Base-by-base conservation (phyloP, 2,113 vertebrate genomes). In the Sebastes fasciatus region DNA sequence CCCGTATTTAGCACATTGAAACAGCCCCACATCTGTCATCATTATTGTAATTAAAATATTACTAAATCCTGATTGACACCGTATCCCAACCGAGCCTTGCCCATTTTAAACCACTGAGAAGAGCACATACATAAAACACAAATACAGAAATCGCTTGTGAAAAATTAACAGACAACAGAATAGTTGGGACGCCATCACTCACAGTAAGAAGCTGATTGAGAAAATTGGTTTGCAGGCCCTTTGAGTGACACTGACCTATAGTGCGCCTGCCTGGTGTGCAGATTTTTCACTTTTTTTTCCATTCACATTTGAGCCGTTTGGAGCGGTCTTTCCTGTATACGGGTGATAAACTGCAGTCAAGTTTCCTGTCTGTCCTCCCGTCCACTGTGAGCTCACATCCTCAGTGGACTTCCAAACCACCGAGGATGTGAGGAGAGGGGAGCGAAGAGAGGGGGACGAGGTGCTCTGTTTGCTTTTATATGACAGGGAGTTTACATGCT, bases 351-450 rank as follows among this genome's bases (percentile, higher is more conserved):
- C 21, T 80, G 66, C 81, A 79, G 77, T 85, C 77, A 76, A 60
- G 82, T 86, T 86, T 86, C 81, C 88, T 80, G 74, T 86, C 81
- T 85, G 54, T 85, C 80, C 67, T 88, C 72, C 82, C 73, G 54
- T 90, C 83, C 76, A 58, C 68, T 13, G 57, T 87, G 76, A 72
- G 76, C 79, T 90, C 83, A 89, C 61, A 49, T 89, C 87, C 76
- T 90, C 70, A 61, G 75, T 81, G 77, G 57, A 46, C 13, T 21
- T 46, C 19, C n/a, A 66, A 46, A 46, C 43, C 43, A 6, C 63
- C n/a, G 19, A 66, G 42, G 19, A 65, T 65, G 63, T 64, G 42
- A 2, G 64, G 45, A 46, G 52, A 64, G 51, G 66, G 43, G 51
- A 1, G 5, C 14, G 54, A 71, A 34, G 58, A 23, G 75, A 21